A percentile compares a stretch with the other conserved stretches of the same genome.
These are phyloP conservation scores for Protula sp. DNA, from an alignment of 2,888 invertebrate species.

Conservation along the genomic window DNA sequence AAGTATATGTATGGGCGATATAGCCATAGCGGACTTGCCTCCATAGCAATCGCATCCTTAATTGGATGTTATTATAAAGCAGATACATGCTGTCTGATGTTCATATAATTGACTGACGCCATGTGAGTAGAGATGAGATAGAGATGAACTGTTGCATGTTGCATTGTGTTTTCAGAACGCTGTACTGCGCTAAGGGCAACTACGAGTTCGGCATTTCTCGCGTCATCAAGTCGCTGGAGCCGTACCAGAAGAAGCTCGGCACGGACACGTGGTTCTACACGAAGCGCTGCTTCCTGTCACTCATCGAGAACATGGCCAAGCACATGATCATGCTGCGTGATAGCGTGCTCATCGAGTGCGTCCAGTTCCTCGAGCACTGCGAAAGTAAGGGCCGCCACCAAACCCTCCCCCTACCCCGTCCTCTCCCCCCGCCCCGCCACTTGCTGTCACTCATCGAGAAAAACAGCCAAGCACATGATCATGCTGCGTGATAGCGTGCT, in stretches of 20 bases:
- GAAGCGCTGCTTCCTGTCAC: constrained; percentile 89
- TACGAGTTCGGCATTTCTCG: constrained; percentile 97
- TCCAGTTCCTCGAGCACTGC: constrained; percentile 83
- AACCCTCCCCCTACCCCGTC: background rate
- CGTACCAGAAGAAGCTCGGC: constrained; percentile 87
- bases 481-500: constrained; percentile 79
- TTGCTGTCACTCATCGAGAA: no score
- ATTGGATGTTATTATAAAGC: no score
- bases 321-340: constrained; percentile 85
- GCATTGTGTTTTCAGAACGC: constrained; percentile 66
- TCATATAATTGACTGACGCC: no score
- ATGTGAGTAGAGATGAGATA: no score
- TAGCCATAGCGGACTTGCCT: no score
- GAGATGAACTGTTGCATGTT: no score
- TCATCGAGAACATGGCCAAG: constrained; percentile 83
- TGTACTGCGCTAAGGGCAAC: constrained; percentile 98
- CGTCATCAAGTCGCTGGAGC: constrained; percentile 93
- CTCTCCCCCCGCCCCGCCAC: background rate
- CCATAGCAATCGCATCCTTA: no score
- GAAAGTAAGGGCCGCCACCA: constrained; percentile 61
- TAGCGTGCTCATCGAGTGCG: constrained; percentile 78
- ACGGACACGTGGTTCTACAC: constrained; percentile 99
- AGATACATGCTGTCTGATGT: no score
- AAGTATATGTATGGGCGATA: no score
- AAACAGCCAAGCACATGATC: constrained; percentile 83